These are phyloP conservation scores for Troides aeacus DNA, from an alignment of 2,888 invertebrate genomes.

Conservation along the genomic window DNA sequence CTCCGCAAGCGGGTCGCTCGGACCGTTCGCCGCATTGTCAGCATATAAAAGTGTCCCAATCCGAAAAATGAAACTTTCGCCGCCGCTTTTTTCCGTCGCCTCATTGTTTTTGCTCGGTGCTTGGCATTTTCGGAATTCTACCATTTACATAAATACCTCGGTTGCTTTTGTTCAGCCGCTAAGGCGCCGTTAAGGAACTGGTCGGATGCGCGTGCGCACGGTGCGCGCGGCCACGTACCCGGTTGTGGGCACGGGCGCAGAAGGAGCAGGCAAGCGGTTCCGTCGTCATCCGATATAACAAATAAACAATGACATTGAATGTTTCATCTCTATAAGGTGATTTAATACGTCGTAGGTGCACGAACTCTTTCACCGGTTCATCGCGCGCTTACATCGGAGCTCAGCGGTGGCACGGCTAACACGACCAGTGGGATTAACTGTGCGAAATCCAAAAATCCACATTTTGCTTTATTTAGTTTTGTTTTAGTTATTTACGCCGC, in stretches of 20 bases:
- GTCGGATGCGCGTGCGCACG: slow-evolving; percentile 25
- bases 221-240: neutral
- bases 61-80: slow-evolving; percentile 71
- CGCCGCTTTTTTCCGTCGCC: slow-evolving; percentile 57
- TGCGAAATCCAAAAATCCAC: slow-evolving; percentile 50
- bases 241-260: slow-evolving; percentile 1
- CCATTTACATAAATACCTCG: slow-evolving; percentile 75
- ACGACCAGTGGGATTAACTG: slow-evolving; percentile 32
- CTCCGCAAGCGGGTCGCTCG: slow-evolving; percentile 34
- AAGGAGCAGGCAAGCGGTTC: neutral
- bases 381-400: too few relatives aligned
- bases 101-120: slow-evolving; percentile 66
- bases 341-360: too few relatives aligned
- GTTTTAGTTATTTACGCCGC: slow-evolving; percentile 66
- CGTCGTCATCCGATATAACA: too few relatives aligned
- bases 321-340: too few relatives aligned
- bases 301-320: too few relatives aligned
- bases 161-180: slow-evolving; percentile 68
- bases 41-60: slow-evolving; percentile 54
- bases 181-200: slow-evolving; percentile 63
- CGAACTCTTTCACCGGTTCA: too few relatives aligned
- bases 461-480: slow-evolving; percentile 51
- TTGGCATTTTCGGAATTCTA: slow-evolving; percentile 73
- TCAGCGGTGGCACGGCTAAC: too few relatives aligned
- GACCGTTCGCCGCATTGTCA: slow-evolving; percentile 30